These are phyloP conservation scores for Thereva unica DNA, from an alignment of 2,888 invertebrate species.

Conservation along the genomic window DNA sequence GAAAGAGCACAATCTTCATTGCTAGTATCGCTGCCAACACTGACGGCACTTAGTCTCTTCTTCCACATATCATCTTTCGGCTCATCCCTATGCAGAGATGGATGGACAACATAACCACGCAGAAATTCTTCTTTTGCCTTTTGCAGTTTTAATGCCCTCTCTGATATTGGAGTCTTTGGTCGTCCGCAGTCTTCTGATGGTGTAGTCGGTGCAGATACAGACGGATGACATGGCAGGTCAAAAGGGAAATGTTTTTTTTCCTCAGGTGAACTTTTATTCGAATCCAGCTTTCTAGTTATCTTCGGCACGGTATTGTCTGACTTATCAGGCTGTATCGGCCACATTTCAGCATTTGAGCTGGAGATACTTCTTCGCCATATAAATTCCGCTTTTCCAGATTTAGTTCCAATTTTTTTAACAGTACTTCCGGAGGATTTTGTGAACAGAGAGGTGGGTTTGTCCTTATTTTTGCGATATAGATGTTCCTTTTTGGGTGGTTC, in stretches of 20 bases:
- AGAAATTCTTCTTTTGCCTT: constrained; percentile 76
- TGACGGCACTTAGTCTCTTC: constrained; percentile 64
- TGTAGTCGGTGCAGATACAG: constrained; percentile 45
- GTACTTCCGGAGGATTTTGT: constrained; percentile 42
- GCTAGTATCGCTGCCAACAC: constrained; percentile 66
- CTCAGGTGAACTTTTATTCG: constrained; percentile 49
- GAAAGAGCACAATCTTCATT: constrained; percentile 61
- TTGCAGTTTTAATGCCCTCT: constrained; percentile 65
- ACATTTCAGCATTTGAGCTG: constrained; percentile 40
- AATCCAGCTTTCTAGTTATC: constrained; percentile 53
- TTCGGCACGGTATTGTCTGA: constrained; percentile 54
- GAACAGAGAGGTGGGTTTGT: constrained; percentile 44
- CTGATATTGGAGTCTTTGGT: constrained; percentile 54
- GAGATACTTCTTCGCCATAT: constrained; percentile 39
- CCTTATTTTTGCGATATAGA: constrained; percentile 53
- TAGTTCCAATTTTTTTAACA: constrained; percentile 46
- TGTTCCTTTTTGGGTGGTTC: constrained; percentile 45
- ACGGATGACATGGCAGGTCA: constrained; percentile 39
- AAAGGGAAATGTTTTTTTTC: constrained; percentile 44
- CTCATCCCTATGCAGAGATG: constrained; percentile 42
- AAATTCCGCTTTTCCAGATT: constrained; percentile 43
- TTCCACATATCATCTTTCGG: constrained; percentile 41
- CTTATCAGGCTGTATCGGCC: constrained; percentile 47
- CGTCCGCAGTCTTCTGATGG: constrained; percentile 45
- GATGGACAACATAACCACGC: constrained; percentile 53